A percentile compares a stretch with the other conserved stretches of the same genome.
Evolutionary conservation across 2,888 invertebrate genomes (phyloP).

Genomic region (Philonicus albiceps): DNA sequence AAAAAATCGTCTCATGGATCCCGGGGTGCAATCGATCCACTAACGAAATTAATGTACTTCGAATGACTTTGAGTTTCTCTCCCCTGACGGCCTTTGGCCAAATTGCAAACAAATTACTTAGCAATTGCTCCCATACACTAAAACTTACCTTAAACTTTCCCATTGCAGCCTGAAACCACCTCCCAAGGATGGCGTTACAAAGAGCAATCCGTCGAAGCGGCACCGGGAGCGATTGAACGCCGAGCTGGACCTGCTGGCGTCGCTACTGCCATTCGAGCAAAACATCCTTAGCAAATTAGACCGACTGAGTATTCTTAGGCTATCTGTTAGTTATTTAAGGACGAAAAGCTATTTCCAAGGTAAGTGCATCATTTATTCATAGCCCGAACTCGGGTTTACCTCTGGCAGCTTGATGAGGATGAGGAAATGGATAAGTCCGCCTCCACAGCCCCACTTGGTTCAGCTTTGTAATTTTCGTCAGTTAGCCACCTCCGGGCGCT

Average conservation of each 20-base stretch:
- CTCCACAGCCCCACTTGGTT: not conserved
- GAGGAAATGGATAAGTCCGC: not conserved
- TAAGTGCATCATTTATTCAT: constrained; percentile 64
- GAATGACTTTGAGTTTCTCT: constrained; percentile 41
- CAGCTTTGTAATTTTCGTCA: not conserved
- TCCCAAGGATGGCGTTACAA: constrained; percentile 92
- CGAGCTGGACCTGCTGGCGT: constrained; percentile 96
- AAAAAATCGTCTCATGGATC: constrained; percentile 18
- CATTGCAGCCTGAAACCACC: constrained; percentile 88
- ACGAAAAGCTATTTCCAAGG: constrained; percentile 99
- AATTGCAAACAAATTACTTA: not conserved
- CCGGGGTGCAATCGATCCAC: constrained; percentile 42
- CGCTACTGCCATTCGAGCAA: constrained; percentile 94
- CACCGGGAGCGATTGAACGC: constrained; percentile 98
- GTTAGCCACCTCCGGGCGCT: not conserved
- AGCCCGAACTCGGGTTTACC: not conserved
- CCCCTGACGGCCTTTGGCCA: not conserved
- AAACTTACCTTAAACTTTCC: not conserved
- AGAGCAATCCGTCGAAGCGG: constrained; percentile 97
- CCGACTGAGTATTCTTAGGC: constrained; percentile 94
- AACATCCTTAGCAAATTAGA: constrained; percentile 98
- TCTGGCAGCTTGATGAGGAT: not conserved
- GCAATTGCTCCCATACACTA: not conserved
- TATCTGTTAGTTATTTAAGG: constrained; percentile 97
- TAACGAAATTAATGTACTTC: constrained; percentile 46